Evolutionary conservation across 2,113 vertebrate species (phyloP).

Genomic region (Notothenia rossii): DNA sequence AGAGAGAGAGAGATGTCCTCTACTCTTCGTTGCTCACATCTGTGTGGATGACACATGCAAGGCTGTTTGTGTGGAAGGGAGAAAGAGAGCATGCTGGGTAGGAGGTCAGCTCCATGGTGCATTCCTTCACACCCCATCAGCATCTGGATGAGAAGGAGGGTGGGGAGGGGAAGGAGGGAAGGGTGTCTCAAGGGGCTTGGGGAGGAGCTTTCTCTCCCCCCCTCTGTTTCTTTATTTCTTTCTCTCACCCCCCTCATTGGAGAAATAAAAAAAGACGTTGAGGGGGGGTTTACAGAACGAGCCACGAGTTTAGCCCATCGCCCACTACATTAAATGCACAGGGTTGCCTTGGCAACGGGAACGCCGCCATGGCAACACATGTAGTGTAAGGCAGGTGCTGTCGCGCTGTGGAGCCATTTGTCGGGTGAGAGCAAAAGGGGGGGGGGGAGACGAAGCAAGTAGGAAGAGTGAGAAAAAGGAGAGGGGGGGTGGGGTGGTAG

Average conservation of each 20-base stretch:
- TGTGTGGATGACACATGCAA: not conserved
- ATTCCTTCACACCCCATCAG: slow-evolving; percentile 89
- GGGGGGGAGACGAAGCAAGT: not conserved
- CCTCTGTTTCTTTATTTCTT: not conserved
- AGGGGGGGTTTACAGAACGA: slow-evolving; percentile 10
- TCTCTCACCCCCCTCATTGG: not conserved
- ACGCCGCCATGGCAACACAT: slow-evolving; percentile 83
- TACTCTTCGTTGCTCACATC: slow-evolving; percentile 64
- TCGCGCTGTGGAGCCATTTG: slow-evolving; percentile 88
- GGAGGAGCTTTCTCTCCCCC: slow-evolving; percentile 37
- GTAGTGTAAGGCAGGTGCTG: slow-evolving; percentile 84
- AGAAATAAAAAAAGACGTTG: slow-evolving; percentile 19
- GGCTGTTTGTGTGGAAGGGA: not conserved
- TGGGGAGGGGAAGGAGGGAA: slow-evolving; percentile 11
- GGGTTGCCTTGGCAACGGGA: slow-evolving; percentile 75
- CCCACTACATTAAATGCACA: slow-evolving; percentile 75
- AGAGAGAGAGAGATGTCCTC: slow-evolving; percentile 1
- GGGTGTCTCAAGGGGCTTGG: slow-evolving; percentile 79
- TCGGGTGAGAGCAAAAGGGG: slow-evolving; percentile 59
- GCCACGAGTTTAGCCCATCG: slow-evolving; percentile 68
- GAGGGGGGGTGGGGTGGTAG: slow-evolving; percentile 45
- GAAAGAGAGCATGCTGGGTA: slow-evolving; percentile 50
- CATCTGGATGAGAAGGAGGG: slow-evolving; percentile 81
- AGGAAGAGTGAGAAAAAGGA: not conserved
- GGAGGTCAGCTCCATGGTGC: slow-evolving; percentile 79